Conservation (phyloP, 2,797 vertebrate species). For the Rhynchotus rufescens region DNA sequence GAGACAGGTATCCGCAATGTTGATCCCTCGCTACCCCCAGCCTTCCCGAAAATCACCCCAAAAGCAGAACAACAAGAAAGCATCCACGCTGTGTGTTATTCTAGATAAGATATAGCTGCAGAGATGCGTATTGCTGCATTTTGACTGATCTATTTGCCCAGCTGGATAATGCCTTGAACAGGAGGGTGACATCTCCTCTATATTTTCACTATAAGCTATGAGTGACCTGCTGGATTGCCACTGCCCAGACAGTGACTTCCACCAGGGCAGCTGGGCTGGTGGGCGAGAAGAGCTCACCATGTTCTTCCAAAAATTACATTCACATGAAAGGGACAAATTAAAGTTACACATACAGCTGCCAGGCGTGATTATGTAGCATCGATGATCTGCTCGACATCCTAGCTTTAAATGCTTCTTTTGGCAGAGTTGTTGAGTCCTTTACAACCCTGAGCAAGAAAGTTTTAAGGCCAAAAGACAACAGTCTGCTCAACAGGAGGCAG, state of each 20-base stretch:
- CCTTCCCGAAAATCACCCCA: background rate
- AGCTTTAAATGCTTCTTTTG: background rate
- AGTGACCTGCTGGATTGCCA: background rate
- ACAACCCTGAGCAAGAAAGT: background rate
- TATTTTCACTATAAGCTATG: background rate
- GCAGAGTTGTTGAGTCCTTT: background rate
- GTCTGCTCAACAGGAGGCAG: background rate
- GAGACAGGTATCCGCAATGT: background rate
- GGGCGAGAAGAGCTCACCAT: background rate
- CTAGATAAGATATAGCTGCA: rapidly evolving
- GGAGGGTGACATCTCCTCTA: background rate
- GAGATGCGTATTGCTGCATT: background rate
- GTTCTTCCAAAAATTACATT: background rate
- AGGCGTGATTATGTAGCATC: background rate
- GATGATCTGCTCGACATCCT: background rate
- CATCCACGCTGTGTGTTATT: background rate
- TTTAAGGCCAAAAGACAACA: background rate
- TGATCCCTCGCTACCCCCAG: rapidly evolving
- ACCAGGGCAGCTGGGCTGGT: background rate
- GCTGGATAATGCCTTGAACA: background rate
- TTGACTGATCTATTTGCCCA: background rate
- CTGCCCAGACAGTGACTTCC: background rate
- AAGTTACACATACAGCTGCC: background rate
- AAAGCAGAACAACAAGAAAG: too few species aligned
- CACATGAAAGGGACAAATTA: background rate